Conservation (phyloP, 2,113 vertebrate genomes). For the Galbula dea region DNA sequence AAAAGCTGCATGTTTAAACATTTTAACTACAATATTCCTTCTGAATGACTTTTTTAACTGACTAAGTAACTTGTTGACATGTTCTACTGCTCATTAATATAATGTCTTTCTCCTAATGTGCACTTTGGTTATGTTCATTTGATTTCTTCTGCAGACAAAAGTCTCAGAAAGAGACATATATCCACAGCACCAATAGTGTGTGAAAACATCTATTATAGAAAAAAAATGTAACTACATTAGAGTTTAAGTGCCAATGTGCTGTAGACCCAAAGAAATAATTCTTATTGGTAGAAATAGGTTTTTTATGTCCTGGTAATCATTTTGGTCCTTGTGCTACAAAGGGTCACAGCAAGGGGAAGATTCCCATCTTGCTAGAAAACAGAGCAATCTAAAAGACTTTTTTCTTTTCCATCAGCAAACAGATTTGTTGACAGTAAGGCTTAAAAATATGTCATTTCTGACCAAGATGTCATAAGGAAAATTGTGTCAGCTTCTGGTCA, state of each 20-base stretch:
- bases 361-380: constrained; percentile 7
- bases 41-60: constrained; percentile 37
- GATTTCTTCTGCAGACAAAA: constrained; percentile 47
- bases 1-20: constrained; percentile 29
- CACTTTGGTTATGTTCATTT: constrained; percentile 48
- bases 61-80: constrained; percentile 46
- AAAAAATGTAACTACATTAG: constrained; percentile 17
- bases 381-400: not conserved
- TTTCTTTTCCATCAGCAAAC: not conserved
- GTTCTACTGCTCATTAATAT: not conserved
- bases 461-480: constrained; percentile 6
- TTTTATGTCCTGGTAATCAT: constrained; percentile 19
- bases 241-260: constrained; percentile 2
- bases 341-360: not conserved
- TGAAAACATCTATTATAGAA: constrained; percentile 33
- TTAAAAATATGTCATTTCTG: constrained; percentile 8
- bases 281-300: constrained; percentile 17
- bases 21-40: constrained; percentile 38
- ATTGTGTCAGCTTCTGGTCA: not conserved
- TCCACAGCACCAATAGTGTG: not conserved
- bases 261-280: constrained; percentile 26
- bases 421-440: not conserved
- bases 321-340: not conserved
- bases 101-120: constrained; percentile 37
- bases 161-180: constrained; percentile 17